Percentiles rank a stretch among this genome's conserved stretches.
phyloP scores from a whole-genome alignment of 2,113 vertebrate species.

The Galbula dea region DNA sequence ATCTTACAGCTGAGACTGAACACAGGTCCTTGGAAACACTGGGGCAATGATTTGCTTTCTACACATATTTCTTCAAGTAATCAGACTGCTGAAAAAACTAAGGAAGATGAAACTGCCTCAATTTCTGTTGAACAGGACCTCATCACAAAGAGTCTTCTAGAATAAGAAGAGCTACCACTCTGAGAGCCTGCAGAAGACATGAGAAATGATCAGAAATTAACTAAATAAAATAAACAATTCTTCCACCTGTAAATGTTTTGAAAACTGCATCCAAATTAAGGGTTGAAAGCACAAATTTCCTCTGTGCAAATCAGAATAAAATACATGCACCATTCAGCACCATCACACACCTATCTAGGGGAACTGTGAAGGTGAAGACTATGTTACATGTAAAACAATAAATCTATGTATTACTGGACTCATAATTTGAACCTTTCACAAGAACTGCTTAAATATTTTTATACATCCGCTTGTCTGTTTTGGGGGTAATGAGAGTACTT shows the following conservation, averaged over 20 bases:
- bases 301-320: not conserved
- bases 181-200: rapidly evolving
- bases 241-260: not conserved
- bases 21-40: not conserved
- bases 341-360: not conserved
- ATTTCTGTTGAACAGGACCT: not conserved
- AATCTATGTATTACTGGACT: not conserved
- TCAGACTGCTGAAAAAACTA: not conserved
- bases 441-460: not conserved
- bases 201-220: not conserved
- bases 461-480: not conserved
- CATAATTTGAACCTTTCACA: not conserved
- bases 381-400: not conserved
- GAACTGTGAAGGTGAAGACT: not conserved
- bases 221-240: not conserved
- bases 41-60: not conserved
- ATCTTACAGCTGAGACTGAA: not conserved
- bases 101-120: not conserved
- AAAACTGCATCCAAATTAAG: not conserved
- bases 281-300: not conserved
- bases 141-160: not conserved
- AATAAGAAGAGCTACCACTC: not conserved
- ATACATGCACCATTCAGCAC: not conserved
- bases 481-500: not conserved
- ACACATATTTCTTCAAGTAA: not conserved